Percentiles rank a stretch among this genome's conserved stretches.
These are phyloP conservation scores for Gnathonemus longibarbis DNA, from an alignment of 2,113 vertebrate species.

Conservation along the genomic window DNA sequence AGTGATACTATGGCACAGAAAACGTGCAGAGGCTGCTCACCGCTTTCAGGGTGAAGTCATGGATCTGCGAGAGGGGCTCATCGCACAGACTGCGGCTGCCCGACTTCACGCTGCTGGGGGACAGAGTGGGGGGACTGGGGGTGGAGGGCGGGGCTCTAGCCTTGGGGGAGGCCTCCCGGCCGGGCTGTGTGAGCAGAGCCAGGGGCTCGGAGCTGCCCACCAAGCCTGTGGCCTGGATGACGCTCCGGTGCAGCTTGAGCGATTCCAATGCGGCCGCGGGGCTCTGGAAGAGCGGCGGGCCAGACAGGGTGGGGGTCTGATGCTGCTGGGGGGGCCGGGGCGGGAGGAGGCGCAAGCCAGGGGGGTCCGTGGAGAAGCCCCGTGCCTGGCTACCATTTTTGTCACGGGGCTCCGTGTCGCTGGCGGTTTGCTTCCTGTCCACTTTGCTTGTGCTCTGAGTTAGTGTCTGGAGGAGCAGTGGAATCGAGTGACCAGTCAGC, in stretches of 20 bases:
- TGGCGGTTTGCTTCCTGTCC: conserved; percentile 63
- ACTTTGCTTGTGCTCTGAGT: conserved; percentile 67
- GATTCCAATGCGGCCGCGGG: conserved; percentile 78
- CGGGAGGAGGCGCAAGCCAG: conserved; percentile 73
- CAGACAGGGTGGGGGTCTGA: conserved; percentile 80
- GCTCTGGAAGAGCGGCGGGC: conserved; percentile 77
- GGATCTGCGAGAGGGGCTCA: conserved; percentile 75
- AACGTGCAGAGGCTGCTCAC: conserved; percentile 44
- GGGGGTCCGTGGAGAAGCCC: conserved; percentile 69
- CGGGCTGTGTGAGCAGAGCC: conserved; percentile 79
- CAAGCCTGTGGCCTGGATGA: conserved; percentile 95
- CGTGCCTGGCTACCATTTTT: conserved; percentile 71
- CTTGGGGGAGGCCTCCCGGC: conserved; percentile 68
- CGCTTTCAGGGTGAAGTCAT: conserved; percentile 85
- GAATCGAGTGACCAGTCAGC: not conserved
- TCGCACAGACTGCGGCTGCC: conserved; percentile 89
- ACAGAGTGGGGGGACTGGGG: conserved; percentile 53
- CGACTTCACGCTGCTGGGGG: conserved; percentile 68
- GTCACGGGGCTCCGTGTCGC: conserved; percentile 62
- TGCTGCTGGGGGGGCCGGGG: conserved; percentile 71
- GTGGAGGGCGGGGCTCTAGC: conserved; percentile 31
- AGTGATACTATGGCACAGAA: not conserved
- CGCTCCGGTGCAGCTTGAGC: conserved; percentile 88
- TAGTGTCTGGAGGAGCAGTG: conserved; percentile 62
- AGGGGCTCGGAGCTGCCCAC: conserved; percentile 74